These are phyloP conservation scores for Trissolcus japonicus DNA, from an alignment of 2,888 invertebrate genomes.

Conservation along the genomic window DNA sequence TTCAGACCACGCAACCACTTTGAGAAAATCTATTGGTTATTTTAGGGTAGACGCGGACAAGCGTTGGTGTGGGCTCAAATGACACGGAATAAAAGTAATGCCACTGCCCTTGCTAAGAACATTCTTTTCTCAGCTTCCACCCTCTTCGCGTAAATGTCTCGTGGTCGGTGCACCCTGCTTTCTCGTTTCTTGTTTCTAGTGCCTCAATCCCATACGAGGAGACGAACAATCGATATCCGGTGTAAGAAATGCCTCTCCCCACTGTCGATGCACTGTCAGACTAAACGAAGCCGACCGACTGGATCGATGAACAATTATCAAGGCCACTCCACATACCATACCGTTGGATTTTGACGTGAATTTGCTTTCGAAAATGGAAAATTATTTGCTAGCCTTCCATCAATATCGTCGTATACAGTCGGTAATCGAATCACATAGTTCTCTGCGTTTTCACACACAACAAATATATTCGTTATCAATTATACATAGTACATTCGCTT, in stretches of 20 bases:
- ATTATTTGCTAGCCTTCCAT: constrained; percentile 26
- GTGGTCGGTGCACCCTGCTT: constrained; percentile 52
- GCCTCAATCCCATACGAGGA: constrained; percentile 60
- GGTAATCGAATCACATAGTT: constrained; percentile 38
- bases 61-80: constrained; percentile 74
- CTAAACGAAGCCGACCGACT: constrained; percentile 54
- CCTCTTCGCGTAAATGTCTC: constrained; percentile 53
- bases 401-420: constrained; percentile 26
- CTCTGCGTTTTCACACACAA: constrained; percentile 25
- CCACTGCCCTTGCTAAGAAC: constrained; percentile 64
- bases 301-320: constrained; percentile 68
- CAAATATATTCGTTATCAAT: constrained; percentile 17
- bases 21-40: constrained; percentile 74
- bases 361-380: constrained; percentile 48
- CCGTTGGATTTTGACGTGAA: constrained; percentile 34
- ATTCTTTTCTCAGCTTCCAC: constrained; percentile 62
- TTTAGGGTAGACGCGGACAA: constrained; percentile 57
- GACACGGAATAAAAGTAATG: constrained; percentile 76
- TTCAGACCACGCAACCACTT: constrained; percentile 69
- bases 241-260: constrained; percentile 68
- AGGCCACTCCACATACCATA: constrained; percentile 58
- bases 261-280: constrained; percentile 60
- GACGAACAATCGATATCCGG: constrained; percentile 72
- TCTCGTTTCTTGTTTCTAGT: constrained; percentile 58
- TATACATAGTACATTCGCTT: neutral